These are phyloP conservation scores for Halcyon leucocephala DNA, from an alignment of 2,797 vertebrate genomes.

Conservation along the genomic window DNA sequence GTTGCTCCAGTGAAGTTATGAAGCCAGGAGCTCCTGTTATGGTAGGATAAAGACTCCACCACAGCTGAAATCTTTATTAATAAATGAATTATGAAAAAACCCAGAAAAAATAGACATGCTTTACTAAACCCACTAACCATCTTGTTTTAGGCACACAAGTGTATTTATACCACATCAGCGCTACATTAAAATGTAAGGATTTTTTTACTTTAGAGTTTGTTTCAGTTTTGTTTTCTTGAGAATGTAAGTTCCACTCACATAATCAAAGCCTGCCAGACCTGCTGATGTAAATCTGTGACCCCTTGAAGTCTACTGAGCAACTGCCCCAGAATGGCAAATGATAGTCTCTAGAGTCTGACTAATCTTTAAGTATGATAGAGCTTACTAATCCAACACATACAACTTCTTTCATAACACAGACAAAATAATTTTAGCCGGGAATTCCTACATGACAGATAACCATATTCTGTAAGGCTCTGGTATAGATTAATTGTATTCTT, in stretches of 20 bases:
- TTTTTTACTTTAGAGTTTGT: not conserved
- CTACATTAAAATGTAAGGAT: not conserved
- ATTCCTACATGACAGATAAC: not conserved
- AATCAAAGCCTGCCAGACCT: not conserved
- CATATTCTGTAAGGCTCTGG: not conserved
- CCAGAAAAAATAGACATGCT: not conserved
- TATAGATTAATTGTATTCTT: not conserved
- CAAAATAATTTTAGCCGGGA: not conserved
- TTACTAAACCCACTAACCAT: not conserved
- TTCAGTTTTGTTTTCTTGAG: not conserved
- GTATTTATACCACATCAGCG: not conserved
- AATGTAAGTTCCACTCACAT: not conserved
- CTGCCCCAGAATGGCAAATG: not conserved
- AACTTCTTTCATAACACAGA: not conserved
- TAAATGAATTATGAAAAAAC: conserved; percentile 55
- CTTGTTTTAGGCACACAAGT: not conserved
- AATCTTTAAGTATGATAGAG: not conserved
- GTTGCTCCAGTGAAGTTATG: not conserved
- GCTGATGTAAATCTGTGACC: not conserved
- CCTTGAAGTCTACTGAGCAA: not conserved
- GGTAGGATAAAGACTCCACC: conserved; percentile 27
- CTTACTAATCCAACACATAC: not conserved
- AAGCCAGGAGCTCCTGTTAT: conserved; percentile 26
- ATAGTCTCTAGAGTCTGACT: not conserved
- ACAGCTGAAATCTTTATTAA: conserved; percentile 54